These are phyloP conservation scores for Scelioninae gen. 1 DNA, from an alignment of 2,888 invertebrate genomes.

Conservation along the genomic window DNA sequence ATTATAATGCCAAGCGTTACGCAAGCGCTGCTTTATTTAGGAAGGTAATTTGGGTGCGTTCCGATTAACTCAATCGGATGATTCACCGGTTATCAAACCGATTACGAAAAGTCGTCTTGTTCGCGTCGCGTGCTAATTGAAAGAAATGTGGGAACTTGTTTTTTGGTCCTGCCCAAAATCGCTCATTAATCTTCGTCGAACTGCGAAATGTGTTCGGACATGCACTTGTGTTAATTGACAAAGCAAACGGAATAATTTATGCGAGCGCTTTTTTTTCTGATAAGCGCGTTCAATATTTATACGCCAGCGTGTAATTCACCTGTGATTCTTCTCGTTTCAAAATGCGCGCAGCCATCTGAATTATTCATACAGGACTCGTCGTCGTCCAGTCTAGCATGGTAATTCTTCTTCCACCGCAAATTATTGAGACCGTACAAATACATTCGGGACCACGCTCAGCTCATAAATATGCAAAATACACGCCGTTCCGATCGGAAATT, in stretches of 20 bases:
- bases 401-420: slow-evolving; percentile 70
- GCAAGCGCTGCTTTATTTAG: slow-evolving; percentile 51
- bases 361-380: slow-evolving; percentile 76
- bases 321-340: slow-evolving; percentile 70
- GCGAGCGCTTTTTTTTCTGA: slow-evolving; percentile 31
- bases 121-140: too few relatives aligned
- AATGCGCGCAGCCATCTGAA: slow-evolving; percentile 72
- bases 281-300: slow-evolving; percentile 62
- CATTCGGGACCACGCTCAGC: slow-evolving; percentile 51
- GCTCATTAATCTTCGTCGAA: slow-evolving; percentile 22
- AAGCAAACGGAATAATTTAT: slow-evolving; percentile 56
- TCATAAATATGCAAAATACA: slow-evolving; percentile 58
- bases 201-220: slow-evolving; percentile 30
- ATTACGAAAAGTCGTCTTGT: too few relatives aligned
- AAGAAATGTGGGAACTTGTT: neutral
- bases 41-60: slow-evolving; percentile 32
- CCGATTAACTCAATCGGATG: slow-evolving; percentile 25
- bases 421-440: slow-evolving; percentile 68
- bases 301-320: slow-evolving; percentile 51
- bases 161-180: slow-evolving; percentile 7
- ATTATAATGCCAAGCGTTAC: slow-evolving; percentile 64
- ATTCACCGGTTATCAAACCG: slow-evolving; percentile 36
- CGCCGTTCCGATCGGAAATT: slow-evolving; percentile 49
- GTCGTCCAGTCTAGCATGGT: slow-evolving; percentile 74
- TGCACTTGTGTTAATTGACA: slow-evolving; percentile 52